A percentile compares a stretch with the other conserved stretches of the same genome.
phyloP scores from a whole-genome alignment of 2,888 invertebrate species.

The Coenonympha arcania region DNA sequence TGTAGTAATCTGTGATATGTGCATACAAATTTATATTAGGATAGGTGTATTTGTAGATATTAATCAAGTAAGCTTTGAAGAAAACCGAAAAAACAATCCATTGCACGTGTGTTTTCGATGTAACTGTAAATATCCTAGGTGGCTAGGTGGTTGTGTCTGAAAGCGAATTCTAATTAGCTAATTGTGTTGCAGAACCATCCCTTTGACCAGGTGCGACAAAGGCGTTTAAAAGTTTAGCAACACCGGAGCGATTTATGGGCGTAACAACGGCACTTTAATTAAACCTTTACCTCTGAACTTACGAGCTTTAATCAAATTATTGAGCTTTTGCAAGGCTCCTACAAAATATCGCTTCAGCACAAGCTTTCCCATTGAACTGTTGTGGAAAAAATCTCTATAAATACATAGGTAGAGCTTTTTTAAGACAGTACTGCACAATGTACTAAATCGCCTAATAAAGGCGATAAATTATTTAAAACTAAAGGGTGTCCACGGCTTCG shows the following conservation, averaged over 20 bases:
- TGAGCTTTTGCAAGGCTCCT: background rate
- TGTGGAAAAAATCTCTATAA: too few relatives aligned
- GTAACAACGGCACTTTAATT: background rate
- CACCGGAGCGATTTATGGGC: background rate
- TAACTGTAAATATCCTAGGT: conserved; percentile 6
- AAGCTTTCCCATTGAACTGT: too few relatives aligned
- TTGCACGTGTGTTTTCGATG: conserved; percentile 3
- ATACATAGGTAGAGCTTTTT: too few relatives aligned
- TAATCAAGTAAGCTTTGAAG: background rate
- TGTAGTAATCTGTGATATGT: too few relatives aligned
- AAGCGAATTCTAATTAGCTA: conserved; percentile 24
- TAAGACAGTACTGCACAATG: too few relatives aligned
- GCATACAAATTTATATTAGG: too few relatives aligned
- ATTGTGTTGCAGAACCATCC: conserved; percentile 18
- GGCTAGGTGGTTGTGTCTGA: conserved; percentile 13
- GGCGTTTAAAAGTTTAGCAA: conserved; percentile 5
- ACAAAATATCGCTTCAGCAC: background rate
- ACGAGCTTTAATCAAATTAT: background rate
- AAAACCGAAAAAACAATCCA: background rate
- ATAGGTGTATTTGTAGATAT: too few relatives aligned
- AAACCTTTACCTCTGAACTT: background rate
- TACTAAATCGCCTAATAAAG: too few relatives aligned
- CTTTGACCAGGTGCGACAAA: conserved; percentile 20
- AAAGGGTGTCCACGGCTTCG: too few relatives aligned
- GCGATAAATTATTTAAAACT: too few relatives aligned